Conservation (phyloP, 1,140 invertebrate species). For the Stenopsyche tienmushanensis region DNA sequence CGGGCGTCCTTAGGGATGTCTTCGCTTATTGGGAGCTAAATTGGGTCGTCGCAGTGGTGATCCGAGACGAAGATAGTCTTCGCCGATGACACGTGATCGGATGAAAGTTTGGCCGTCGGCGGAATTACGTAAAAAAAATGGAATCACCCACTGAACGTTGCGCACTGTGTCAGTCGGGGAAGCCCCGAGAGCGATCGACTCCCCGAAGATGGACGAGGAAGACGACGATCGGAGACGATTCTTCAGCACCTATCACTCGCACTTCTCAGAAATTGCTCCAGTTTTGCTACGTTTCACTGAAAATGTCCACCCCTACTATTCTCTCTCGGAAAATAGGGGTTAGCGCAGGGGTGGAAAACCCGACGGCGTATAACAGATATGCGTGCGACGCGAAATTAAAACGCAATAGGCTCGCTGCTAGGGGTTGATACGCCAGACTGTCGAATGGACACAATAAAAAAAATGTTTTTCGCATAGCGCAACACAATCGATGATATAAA, state of each 20-base stretch:
- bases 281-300: slow-evolving; percentile 5
- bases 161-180: background rate
- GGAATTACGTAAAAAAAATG: slow-evolving; percentile 11
- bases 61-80: too few relatives aligned
- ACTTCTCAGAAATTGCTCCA: background rate
- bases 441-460: background rate
- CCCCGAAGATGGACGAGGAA: too few relatives aligned
- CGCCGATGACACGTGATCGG: background rate
- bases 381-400: background rate
- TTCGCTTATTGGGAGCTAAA: too few relatives aligned
- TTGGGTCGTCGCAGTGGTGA: too few relatives aligned
- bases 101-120: background rate
- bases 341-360: slow-evolving; percentile 3
- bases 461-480: background rate
- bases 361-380: background rate
- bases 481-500: background rate
- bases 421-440: background rate
- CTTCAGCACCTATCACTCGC: too few relatives aligned
- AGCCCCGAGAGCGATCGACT: background rate
- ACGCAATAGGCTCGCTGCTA: background rate
- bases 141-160: background rate
- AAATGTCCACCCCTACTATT: slow-evolving; percentile 23
- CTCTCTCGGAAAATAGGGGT: slow-evolving; percentile 13
- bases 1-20: too few relatives aligned
- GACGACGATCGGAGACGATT: too few relatives aligned